Percentiles rank a stretch among this genome's conserved stretches.
phyloP scores from a whole-genome alignment of 1,140 invertebrate genomes.

The Nomia melanderi region DNA sequence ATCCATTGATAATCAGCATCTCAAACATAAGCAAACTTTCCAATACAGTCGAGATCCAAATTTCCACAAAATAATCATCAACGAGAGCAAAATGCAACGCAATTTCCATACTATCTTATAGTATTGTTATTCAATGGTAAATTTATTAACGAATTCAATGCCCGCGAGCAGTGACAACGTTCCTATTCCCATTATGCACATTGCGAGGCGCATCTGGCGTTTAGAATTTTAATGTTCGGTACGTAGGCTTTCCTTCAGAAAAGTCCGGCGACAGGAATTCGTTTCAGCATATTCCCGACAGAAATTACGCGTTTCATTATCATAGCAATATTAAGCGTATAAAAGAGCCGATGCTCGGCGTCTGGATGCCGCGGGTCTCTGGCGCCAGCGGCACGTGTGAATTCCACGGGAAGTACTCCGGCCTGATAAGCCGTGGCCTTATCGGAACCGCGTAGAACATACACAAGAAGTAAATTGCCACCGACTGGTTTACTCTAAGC shows the following conservation, averaged over 20 bases:
- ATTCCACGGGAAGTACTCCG: conserved; percentile 12
- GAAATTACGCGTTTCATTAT: conserved; percentile 34
- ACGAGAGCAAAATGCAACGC: no score
- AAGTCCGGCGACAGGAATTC: background rate
- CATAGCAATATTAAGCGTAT: conserved; percentile 23
- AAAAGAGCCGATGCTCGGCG: conserved; percentile 5
- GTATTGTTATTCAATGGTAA: background rate
- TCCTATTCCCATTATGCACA: background rate
- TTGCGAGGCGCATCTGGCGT: background rate
- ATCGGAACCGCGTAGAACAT: conserved; percentile 23
- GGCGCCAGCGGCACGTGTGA: conserved; percentile 33
- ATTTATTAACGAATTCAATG: background rate
- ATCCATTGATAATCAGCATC: no score
- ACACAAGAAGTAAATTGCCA: conserved; percentile 42
- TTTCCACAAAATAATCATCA: no score
- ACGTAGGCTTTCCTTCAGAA: background rate
- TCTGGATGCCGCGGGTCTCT: conserved; percentile 5
- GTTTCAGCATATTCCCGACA: background rate
- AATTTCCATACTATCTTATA: no score
- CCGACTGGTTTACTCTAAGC: conserved; percentile 25
- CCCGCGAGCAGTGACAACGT: background rate
- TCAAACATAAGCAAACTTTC: no score
- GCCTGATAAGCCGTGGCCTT: conserved; percentile 32
- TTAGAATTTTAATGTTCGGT: conserved; percentile 3
- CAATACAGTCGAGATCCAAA: no score